A percentile compares a stretch with the other conserved stretches of the same genome.
These are phyloP conservation scores for Gymnocephalus cernua DNA, from an alignment of 2,113 vertebrate genomes.

Conservation along the genomic window DNA sequence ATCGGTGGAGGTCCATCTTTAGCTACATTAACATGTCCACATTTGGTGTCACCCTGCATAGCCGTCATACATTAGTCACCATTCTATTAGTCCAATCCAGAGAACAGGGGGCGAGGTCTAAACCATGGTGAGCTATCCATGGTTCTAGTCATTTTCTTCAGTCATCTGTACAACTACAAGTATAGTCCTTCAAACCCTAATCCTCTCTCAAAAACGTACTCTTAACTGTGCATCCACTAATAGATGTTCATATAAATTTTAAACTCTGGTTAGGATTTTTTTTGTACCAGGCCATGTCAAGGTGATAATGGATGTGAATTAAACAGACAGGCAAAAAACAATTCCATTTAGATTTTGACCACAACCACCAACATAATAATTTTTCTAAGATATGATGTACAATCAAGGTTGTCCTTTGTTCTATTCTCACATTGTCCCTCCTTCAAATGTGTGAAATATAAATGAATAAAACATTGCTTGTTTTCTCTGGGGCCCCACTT, in stretches of 20 bases:
- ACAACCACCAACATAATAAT: background rate
- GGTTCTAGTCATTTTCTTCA: conserved; percentile 59
- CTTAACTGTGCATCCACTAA: background rate
- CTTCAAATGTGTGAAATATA: background rate
- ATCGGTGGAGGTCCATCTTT: conserved; percentile 79
- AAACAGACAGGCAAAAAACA: background rate
- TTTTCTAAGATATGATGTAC: background rate
- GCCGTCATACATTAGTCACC: conserved; percentile 34
- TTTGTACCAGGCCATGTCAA: background rate
- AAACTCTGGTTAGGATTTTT: background rate
- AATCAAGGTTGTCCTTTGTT: background rate
- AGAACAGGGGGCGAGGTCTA: conserved; percentile 63
- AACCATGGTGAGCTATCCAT: conserved; percentile 67
- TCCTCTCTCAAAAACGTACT: background rate
- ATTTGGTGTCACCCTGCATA: conserved; percentile 76
- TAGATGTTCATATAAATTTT: background rate
- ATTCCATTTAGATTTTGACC: background rate
- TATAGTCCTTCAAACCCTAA: background rate
- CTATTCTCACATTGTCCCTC: background rate
- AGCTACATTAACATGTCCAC: conserved; percentile 81
- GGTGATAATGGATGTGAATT: background rate
- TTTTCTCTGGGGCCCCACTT: background rate
- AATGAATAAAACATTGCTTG: background rate
- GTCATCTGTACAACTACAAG: background rate
- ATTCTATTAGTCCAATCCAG: conserved; percentile 57